These are phyloP conservation scores for Brotula barbata DNA, from an alignment of 2,797 vertebrate species.

Conservation along the genomic window DNA sequence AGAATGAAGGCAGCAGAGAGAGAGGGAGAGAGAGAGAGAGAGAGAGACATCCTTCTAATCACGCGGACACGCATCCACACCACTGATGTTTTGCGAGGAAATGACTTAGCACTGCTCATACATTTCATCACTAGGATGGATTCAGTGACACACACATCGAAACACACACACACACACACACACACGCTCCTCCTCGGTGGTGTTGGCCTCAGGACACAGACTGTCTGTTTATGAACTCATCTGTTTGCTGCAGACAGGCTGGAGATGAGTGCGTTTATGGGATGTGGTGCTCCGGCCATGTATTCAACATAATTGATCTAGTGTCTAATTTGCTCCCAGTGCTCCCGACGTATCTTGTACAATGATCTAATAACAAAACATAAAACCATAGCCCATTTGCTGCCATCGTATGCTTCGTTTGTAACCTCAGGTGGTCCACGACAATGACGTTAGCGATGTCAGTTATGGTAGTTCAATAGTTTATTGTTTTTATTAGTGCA, in stretches of 20 bases:
- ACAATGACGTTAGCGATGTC: no score
- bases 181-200: not conserved
- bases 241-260: slow-evolving; percentile 65
- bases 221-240: slow-evolving; percentile 71
- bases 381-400: slow-evolving; percentile 34
- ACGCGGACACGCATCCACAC: not conserved
- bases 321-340: slow-evolving; percentile 61
- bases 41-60: no score
- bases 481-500: no score
- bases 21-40: no score
- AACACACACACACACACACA: slow-evolving; percentile 9
- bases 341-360: slow-evolving; percentile 40
- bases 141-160: slow-evolving; percentile 8
- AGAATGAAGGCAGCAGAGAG: not conserved
- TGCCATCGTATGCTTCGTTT: slow-evolving; percentile 37
- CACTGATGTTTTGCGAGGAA: not conserved
- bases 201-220: slow-evolving; percentile 57
- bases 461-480: no score
- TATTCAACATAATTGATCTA: slow-evolving; percentile 65
- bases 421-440: no score
- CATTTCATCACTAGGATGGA: slow-evolving; percentile 26
- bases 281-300: slow-evolving; percentile 38
- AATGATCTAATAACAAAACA: slow-evolving; percentile 41
- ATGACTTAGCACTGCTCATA: slow-evolving; percentile 39
- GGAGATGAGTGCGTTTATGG: slow-evolving; percentile 63